These are phyloP conservation scores for Sepioteuthis lessoniana DNA, from an alignment of 2,888 invertebrate genomes.

Conservation along the genomic window DNA sequence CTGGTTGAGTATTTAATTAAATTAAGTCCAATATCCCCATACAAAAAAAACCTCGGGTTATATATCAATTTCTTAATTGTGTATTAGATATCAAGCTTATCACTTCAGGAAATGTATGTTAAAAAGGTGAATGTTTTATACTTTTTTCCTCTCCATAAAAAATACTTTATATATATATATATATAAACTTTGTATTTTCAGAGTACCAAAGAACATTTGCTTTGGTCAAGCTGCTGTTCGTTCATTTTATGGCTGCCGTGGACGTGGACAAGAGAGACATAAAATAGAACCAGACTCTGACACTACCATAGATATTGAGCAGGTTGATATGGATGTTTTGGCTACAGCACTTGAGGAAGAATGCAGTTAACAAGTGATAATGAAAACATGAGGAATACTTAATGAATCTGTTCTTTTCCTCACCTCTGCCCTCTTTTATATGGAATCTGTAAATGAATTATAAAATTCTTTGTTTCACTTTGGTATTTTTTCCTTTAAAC, in stretches of 20 bases:
- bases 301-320: constrained; percentile 64
- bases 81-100: background rate
- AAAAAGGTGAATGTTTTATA: background rate
- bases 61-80: too few species aligned
- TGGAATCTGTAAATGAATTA: background rate
- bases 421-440: background rate
- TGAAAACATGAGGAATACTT: background rate
- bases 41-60: too few species aligned
- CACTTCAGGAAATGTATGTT: background rate
- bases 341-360: constrained; percentile 57
- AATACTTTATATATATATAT: too few species aligned
- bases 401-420: background rate
- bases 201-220: constrained; percentile 65
- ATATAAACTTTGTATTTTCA: constrained; percentile 50
- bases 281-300: constrained; percentile 60
- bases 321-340: constrained; percentile 64
- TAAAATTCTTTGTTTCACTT: background rate
- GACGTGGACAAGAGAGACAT: constrained; percentile 54
- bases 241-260: constrained; percentile 59
- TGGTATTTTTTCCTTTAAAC: background rate
- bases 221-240: constrained; percentile 68
- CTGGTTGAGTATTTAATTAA: too few species aligned
- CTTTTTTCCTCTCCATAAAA: background rate
- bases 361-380: constrained; percentile 21
- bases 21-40: too few species aligned